phyloP scores from a whole-genome alignment of 2,797 vertebrate genomes.

The Acestrorhynchus altus region DNA sequence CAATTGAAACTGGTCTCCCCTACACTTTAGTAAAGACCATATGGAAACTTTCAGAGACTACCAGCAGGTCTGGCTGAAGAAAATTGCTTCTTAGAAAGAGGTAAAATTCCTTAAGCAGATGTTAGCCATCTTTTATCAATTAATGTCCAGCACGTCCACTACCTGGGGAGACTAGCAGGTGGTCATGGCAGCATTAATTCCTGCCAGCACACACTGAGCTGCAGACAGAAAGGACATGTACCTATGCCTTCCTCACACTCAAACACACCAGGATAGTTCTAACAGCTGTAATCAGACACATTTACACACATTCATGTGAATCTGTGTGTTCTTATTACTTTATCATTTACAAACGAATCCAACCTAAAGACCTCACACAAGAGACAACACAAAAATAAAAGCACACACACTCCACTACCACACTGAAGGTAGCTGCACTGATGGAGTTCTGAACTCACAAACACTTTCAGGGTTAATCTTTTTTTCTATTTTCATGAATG shows the following conservation, averaged over 20 bases:
- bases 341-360: too few relatives aligned
- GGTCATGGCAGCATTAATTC: constrained; percentile 52
- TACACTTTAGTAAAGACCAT: constrained; percentile 10
- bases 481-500: too few relatives aligned
- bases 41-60: constrained; percentile 24
- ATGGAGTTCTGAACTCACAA: too few relatives aligned
- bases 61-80: neutral
- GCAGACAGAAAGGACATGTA: constrained; percentile 6
- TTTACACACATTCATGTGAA: neutral
- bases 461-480: too few relatives aligned
- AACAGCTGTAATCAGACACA: constrained; percentile 10
- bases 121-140: constrained; percentile 58
- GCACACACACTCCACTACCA: too few relatives aligned
- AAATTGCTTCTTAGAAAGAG: neutral
- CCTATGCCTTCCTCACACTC: neutral
- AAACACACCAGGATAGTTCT: constrained; percentile 8
- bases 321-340: too few relatives aligned
- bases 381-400: too few relatives aligned
- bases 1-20: neutral
- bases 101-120: constrained; percentile 61
- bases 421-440: too few relatives aligned
- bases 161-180: constrained; percentile 63
- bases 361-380: too few relatives aligned
- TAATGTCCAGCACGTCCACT: constrained; percentile 59
- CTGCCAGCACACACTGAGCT: constrained; percentile 21